phyloP scores from a whole-genome alignment of 2,797 vertebrate species.

The Limnodromus scolopaceus region DNA sequence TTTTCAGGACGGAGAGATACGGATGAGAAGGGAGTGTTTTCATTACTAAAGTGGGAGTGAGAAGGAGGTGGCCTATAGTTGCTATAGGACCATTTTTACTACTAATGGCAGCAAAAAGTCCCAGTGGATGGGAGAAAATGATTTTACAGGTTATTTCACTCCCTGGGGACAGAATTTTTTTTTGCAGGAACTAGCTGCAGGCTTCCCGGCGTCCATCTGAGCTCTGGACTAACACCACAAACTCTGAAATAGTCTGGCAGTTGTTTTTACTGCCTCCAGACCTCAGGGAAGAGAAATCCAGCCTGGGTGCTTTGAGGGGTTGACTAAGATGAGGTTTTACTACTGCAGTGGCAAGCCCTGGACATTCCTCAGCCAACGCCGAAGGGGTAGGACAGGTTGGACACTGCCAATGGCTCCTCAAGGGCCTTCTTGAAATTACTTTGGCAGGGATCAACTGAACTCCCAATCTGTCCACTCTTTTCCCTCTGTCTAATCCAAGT shows the following conservation, averaged over 20 bases:
- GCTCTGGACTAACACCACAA: not conserved
- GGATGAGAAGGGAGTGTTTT: not conserved
- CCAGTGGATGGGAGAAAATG: not conserved
- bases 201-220: not conserved
- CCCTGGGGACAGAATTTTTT: not conserved
- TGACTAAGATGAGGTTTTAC: not conserved
- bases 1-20: not conserved
- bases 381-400: not conserved
- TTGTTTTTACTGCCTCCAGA: not conserved
- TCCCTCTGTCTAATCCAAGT: not conserved
- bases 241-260: not conserved
- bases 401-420: not conserved
- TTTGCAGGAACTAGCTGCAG: not conserved
- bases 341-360: not conserved
- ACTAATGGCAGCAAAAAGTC: not conserved
- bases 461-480: conserved; percentile 34
- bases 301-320: not conserved
- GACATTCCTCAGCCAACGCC: not conserved
- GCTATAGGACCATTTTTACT: not conserved
- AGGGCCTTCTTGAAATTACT: conserved; percentile 14
- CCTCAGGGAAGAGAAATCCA: not conserved
- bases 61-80: not conserved
- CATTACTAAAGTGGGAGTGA: not conserved
- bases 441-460: conserved; percentile 14
- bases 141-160: not conserved